Evolutionary conservation across 1,140 invertebrate species (phyloP).

Genomic region (Drosophila elegans): DNA sequence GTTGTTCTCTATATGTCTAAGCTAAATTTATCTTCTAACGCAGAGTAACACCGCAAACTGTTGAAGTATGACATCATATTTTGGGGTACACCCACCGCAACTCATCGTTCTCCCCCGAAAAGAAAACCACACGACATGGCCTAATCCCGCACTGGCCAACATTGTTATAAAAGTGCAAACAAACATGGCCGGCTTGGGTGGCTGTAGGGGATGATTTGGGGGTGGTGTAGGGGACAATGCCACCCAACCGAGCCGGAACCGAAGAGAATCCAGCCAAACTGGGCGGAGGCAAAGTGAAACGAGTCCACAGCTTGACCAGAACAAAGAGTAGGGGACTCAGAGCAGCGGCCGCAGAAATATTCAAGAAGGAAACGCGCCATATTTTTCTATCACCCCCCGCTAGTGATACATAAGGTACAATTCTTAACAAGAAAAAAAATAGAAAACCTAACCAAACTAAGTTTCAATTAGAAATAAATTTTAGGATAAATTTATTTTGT

Average conservation of each 20-base stretch:
- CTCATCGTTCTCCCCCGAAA: background rate
- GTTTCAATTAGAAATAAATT: too few species aligned
- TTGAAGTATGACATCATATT: conserved; percentile 73
- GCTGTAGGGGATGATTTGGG: too few species aligned
- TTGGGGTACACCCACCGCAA: conserved; percentile 18
- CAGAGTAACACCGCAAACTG: background rate
- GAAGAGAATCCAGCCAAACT: conserved; percentile 15
- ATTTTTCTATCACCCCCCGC: conserved; percentile 9
- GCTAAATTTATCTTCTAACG: background rate
- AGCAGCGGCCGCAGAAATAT: conserved; percentile 45
- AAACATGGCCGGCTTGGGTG: conserved; percentile 55
- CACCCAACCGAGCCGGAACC: conserved; percentile 13
- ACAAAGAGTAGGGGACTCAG: conserved; percentile 21
- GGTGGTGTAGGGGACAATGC: conserved; percentile 6
- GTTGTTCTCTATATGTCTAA: background rate
- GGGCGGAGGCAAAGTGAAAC: conserved; percentile 27
- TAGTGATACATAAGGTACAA: conserved; percentile 6
- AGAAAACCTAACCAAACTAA: too few species aligned
- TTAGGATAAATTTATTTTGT: too few species aligned
- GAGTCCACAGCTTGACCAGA: conserved; percentile 57
- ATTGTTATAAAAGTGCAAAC: conserved; percentile 81
- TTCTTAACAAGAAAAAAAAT: too few species aligned
- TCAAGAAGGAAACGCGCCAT: conserved; percentile 31
- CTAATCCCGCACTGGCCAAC: conserved; percentile 42
- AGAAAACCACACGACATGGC: conserved; percentile 17